A percentile compares a stretch with the other conserved stretches of the same genome.
These are phyloP conservation scores for Pluvialis apricaria DNA, from an alignment of 2,113 vertebrate species.

Conservation along the genomic window DNA sequence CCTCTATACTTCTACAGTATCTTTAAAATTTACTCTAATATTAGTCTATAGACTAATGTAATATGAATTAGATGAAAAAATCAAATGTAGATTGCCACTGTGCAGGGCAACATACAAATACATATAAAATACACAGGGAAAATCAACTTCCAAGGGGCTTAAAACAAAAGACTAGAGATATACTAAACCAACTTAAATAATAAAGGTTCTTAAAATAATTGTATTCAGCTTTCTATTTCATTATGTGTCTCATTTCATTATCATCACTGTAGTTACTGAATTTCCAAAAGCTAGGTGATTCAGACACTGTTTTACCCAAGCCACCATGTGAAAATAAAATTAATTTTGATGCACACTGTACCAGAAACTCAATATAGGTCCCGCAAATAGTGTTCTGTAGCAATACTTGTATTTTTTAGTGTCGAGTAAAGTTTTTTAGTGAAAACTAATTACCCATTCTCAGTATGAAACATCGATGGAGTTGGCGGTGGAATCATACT, in stretches of 20 bases:
- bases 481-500: slow-evolving; percentile 17
- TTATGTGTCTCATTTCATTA: not conserved
- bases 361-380: not conserved
- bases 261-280: not conserved
- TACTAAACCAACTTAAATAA: not conserved
- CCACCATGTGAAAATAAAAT: not conserved
- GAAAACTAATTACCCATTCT: slow-evolving; percentile 55
- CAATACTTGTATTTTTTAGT: not conserved
- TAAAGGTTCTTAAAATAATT: not conserved
- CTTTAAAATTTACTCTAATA: not conserved
- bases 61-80: not conserved
- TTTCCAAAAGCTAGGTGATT: not conserved
- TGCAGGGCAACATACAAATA: not conserved
- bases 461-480: slow-evolving; percentile 23
- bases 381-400: not conserved
- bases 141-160: not conserved
- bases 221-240: not conserved
- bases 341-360: not conserved
- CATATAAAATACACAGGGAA: not conserved
- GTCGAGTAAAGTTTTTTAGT: slow-evolving; percentile 10
- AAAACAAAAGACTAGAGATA: not conserved
- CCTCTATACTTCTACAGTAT: not conserved
- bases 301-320: not conserved
- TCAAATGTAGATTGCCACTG: not conserved
- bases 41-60: not conserved